A percentile compares a stretch with the other conserved stretches of the same genome.
These are phyloP conservation scores for Sebastolobus altivelis DNA, from an alignment of 2,797 vertebrate genomes.

Conservation along the genomic window DNA sequence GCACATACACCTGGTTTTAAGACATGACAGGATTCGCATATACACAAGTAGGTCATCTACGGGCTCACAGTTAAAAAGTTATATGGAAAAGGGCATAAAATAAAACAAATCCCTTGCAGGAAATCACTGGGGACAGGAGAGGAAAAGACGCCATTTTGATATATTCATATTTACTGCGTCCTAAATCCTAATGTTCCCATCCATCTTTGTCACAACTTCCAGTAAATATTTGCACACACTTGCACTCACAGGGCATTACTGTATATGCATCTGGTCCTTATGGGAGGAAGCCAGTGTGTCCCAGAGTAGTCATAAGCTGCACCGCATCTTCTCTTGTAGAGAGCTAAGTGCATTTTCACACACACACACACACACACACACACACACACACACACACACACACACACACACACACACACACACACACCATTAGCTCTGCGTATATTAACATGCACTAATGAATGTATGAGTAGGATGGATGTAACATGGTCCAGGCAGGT, in stretches of 20 bases:
- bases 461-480: conserved; percentile 48
- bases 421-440: conserved; percentile 45
- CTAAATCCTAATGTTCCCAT: conserved; percentile 51
- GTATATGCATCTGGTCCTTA: conserved; percentile 22
- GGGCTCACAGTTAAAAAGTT: neutral
- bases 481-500: conserved; percentile 55
- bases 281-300: conserved; percentile 24
- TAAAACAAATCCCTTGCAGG: conserved; percentile 25
- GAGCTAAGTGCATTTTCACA: conserved; percentile 50
- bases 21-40: conserved; percentile 6
- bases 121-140: conserved; percentile 29
- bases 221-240: conserved; percentile 64
- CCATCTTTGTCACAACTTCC: conserved; percentile 44
- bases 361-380: conserved; percentile 48
- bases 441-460: conserved; percentile 62
- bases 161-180: conserved; percentile 46
- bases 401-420: conserved; percentile 49
- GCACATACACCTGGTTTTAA: neutral
- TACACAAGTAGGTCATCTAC: conserved; percentile 41
- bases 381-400: conserved; percentile 54
- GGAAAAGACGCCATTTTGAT: conserved; percentile 30
- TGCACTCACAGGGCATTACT: conserved; percentile 19
- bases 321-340: conserved; percentile 25
- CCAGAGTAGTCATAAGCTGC: conserved; percentile 34
- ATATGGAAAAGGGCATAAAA: conserved; percentile 20